phyloP scores from a whole-genome alignment of 2,113 vertebrate genomes.

The Emydocephalus ijimae region DNA sequence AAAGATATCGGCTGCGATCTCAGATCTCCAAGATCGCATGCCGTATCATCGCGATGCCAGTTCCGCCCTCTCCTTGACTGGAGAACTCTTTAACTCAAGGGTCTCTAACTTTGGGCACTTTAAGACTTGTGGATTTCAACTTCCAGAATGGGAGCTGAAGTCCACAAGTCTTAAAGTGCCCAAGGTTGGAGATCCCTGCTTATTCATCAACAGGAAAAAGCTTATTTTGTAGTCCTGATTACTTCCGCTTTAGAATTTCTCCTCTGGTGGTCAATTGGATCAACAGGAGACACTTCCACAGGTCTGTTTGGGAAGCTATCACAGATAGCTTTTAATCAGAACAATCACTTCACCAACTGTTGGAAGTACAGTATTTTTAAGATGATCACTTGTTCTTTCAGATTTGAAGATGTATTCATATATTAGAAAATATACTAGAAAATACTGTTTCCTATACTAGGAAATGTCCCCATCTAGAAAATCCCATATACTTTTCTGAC shows the following conservation, averaged over 20 bases:
- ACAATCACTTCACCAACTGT: neutral
- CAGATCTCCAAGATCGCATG: too few species aligned
- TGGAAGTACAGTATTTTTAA: neutral
- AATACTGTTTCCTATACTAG: neutral
- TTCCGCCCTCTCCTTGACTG: neutral
- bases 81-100: neutral
- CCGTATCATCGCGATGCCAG: too few species aligned
- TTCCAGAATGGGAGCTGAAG: too few species aligned
- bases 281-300: neutral
- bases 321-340: neutral
- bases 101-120: too few species aligned
- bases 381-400: neutral
- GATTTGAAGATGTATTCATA: neutral
- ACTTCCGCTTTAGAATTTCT: neutral
- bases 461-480: neutral
- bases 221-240: neutral
- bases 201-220: neutral
- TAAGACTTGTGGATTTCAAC: too few species aligned
- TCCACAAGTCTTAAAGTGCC: too few species aligned
- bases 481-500: neutral
- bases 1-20: too few species aligned
- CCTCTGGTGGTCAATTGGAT: neutral
- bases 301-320: neutral
- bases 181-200: too few species aligned
- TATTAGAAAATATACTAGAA: neutral